These are phyloP conservation scores for Polyommatus icarus DNA, from an alignment of 2,888 invertebrate species.

Conservation along the genomic window DNA sequence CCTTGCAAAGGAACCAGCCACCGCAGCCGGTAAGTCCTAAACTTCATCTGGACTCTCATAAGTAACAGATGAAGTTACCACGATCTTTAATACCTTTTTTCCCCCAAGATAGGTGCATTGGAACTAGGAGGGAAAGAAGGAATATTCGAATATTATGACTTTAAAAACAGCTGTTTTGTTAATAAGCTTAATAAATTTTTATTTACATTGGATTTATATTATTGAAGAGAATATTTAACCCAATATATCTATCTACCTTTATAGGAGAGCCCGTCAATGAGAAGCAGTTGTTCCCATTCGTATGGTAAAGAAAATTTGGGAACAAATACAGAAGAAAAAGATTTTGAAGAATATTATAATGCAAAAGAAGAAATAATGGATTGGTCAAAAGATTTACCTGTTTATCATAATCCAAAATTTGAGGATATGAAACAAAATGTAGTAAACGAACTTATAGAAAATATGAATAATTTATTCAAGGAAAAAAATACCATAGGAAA, in stretches of 20 bases:
- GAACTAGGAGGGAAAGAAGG: not conserved
- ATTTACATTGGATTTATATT: too few relatives aligned
- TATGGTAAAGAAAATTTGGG: not conserved
- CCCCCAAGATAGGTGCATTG: too few relatives aligned
- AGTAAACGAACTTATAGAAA: slow-evolving; percentile 49
- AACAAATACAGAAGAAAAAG: not conserved
- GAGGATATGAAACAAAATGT: slow-evolving; percentile 47
- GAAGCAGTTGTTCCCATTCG: not conserved
- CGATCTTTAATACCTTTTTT: too few relatives aligned
- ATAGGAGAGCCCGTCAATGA: not conserved
- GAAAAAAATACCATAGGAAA: slow-evolving; percentile 36
- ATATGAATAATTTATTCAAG: slow-evolving; percentile 45
- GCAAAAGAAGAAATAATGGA: slow-evolving; percentile 16
- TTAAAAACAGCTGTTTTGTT: too few relatives aligned
- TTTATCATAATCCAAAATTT: slow-evolving; percentile 43
- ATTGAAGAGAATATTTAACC: not conserved
- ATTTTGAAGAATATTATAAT: not conserved
- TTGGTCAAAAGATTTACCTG: slow-evolving; percentile 47
- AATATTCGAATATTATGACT: not conserved
- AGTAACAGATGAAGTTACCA: too few relatives aligned
- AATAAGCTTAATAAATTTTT: too few relatives aligned
- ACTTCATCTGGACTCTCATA: not conserved
- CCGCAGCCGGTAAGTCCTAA: not conserved
- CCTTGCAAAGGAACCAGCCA: not conserved
- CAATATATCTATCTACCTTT: not conserved